Conservation (phyloP, 1,140 invertebrate genomes). For the Dysdera silvatica region DNA sequence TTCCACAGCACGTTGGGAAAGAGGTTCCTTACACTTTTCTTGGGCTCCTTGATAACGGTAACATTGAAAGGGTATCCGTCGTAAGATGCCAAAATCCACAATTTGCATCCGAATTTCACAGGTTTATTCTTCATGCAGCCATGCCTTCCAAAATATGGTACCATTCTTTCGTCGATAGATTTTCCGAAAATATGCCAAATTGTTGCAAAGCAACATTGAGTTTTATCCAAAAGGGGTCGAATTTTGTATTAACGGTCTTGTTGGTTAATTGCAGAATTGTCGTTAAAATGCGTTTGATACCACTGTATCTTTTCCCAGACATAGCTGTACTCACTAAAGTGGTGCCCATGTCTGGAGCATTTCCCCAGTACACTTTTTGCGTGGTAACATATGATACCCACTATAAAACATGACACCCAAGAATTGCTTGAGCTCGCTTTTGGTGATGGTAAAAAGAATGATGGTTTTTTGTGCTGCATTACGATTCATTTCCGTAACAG, state of each 20-base stretch:
- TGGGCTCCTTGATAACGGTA: background rate
- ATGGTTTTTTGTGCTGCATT: no score
- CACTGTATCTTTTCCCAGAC: background rate
- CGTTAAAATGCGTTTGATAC: background rate
- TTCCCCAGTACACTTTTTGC: no score
- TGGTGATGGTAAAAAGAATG: no score
- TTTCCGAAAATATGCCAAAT: background rate
- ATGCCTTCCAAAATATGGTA: background rate
- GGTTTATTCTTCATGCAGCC: background rate
- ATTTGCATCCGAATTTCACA: conserved; percentile 1
- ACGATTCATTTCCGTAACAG: no score
- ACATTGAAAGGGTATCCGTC: background rate
- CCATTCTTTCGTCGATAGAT: background rate
- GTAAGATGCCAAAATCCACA: background rate
- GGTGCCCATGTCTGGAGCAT: no score
- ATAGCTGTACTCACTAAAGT: no score
- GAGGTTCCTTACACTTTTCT: background rate
- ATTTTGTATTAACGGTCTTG: background rate
- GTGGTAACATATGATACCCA: no score
- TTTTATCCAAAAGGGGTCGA: background rate
- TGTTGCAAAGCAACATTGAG: background rate
- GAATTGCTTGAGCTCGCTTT: no score
- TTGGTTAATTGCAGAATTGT: background rate
- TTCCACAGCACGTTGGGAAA: background rate
- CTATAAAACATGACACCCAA: no score